phyloP scores from a whole-genome alignment of 2,888 invertebrate species.

The Pheosia tremula region DNA sequence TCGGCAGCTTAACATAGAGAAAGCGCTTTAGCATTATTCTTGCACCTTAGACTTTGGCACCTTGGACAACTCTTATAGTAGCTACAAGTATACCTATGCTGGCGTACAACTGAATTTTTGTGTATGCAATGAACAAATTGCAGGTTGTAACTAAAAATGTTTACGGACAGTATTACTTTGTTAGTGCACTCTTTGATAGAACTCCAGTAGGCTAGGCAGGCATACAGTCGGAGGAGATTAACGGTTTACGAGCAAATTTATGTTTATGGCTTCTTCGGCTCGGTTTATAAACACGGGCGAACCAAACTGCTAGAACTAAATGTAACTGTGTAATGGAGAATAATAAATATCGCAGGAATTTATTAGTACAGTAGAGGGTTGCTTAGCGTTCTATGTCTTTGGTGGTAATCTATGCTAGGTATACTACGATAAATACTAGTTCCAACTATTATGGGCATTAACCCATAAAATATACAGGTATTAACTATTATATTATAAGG shows the following conservation, averaged over 20 bases:
- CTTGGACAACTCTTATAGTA: too few species aligned
- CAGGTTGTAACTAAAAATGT: neutral
- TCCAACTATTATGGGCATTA: too few species aligned
- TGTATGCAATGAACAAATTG: neutral
- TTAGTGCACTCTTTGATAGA: slow-evolving; percentile 22
- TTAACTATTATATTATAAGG: too few species aligned
- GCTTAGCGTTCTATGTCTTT: neutral
- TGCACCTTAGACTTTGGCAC: too few species aligned
- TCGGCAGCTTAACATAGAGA: too few species aligned
- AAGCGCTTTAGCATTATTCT: too few species aligned
- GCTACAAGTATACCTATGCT: neutral
- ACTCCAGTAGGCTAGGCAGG: slow-evolving; percentile 22
- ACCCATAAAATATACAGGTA: too few species aligned
- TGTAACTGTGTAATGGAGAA: slow-evolving; percentile 25
- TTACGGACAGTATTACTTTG: slow-evolving; percentile 4
- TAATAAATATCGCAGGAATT: slow-evolving; percentile 18
- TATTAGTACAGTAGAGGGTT: neutral
- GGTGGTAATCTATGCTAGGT: neutral
- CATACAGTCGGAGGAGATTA: slow-evolving; percentile 54
- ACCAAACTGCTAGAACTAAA: slow-evolving; percentile 43
- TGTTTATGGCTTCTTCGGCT: slow-evolving; percentile 59
- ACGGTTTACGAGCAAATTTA: slow-evolving; percentile 61
- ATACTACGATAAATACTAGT: too few species aligned
- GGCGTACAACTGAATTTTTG: neutral
- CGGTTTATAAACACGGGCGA: slow-evolving; percentile 51